Base-by-base conservation (phyloP, 2,113 vertebrate species). In the Ahaetulla prasina region DNA sequence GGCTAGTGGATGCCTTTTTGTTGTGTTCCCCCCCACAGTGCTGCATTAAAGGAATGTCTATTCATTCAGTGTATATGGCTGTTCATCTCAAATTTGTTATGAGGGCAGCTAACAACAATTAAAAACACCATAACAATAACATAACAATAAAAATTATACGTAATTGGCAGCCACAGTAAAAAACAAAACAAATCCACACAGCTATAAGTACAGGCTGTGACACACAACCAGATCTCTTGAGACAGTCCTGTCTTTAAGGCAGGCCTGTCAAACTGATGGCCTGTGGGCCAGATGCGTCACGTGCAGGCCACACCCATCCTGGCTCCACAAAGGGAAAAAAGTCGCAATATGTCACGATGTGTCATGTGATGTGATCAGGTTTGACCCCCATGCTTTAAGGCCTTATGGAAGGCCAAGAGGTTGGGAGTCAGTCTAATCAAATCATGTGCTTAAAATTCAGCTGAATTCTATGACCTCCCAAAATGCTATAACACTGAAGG, bases 331-430 rank as follows among this genome's bases (percentile, higher is more conserved):
- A 55, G 54, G 7, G 22, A 55, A 55, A 55, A 55, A 55, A 55
- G 7, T 23, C 0, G 0, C 1, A 0, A 55, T 55, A 23, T 7
- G 8, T 57, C 55, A 57, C 0, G 54, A 55, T 25, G 3, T 8
- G 22, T 8, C 22, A 55, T 0, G 20, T 52, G 52, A 74, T 20
- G 27, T 3, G 20, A 50, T 14, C 4, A 0, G 4, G 35, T 5
- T 60, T 60, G 25, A 30, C 9, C 10, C 3, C 9, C 8, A 9
- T 60, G 25, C 4, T 91, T 47, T 47, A 35, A 3, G 84, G 43
- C 30, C 50, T 50, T 18, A n/a, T 68, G 30, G 63, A 80, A 43
- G 35, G 35, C 35, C n/a, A 39, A 9, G 35, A 80, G 35, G 35
- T 18, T 80, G 39, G 18, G 35, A 43, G 20, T 22, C 35, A 43